Base-by-base conservation (phyloP, 2,888 invertebrate species). In the Cerastis leucographa region DNA sequence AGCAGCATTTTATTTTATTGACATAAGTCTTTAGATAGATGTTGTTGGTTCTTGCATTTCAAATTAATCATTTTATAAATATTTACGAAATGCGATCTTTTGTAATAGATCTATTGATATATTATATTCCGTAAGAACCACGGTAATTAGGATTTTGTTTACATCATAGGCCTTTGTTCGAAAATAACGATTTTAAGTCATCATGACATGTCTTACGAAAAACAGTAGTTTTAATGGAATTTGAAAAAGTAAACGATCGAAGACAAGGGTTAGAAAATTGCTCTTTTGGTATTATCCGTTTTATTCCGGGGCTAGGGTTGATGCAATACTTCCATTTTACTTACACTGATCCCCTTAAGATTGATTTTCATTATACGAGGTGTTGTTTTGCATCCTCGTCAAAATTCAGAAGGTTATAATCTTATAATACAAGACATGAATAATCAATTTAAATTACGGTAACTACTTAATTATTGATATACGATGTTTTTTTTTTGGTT, bases 161-260 rank as follows among this genome's bases (percentile, higher is more conserved):
- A 64, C 54, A 54, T 68, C 56, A 81, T 14, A 46, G 8, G 40
- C 29, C 11, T 67, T 76, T 82, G 49, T 82, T 71, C 0, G 29
- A 29, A 59, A 29, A 0, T n/a, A 11, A 54, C 54, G n/a, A 2
- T 54, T 54, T 54, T 12, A 54, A 54, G 5, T 12, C 54, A 54
- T 54, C n/a, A n/a, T 54, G 54, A n/a, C n/a, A 5, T 54, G 3
- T 54, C n/a, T n/a, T n/a, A n/a, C n/a, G 51, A 51, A n/a, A 4
- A 22, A 22, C 11, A n/a, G n/a, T 54, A 54, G n/a, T n/a, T 12
- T 5, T 22, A 54, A n/a, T 12, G n/a, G n/a, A 54, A 54, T 54
- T 54, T n/a, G n/a, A n/a, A 54, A n/a, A 54, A 54, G 11, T n/a
- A 54, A 54, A 54, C n/a, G n/a, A n/a, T 54, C 5, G n/a, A 54